Base-by-base conservation (phyloP, 1,140 invertebrate genomes). In the Drosophila sproati region DNA sequence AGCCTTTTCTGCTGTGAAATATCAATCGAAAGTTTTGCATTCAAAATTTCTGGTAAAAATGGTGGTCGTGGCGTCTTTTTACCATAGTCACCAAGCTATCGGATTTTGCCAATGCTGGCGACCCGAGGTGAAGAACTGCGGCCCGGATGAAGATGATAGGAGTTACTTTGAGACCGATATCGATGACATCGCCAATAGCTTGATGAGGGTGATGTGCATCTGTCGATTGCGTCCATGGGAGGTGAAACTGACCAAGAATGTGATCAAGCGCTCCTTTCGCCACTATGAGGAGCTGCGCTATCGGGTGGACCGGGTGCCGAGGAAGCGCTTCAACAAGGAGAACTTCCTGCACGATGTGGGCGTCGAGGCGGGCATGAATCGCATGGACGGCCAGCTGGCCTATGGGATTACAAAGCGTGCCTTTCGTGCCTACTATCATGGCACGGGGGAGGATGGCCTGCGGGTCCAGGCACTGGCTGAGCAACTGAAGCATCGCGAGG, bases 381-480 rank as follows among this genome's bases (percentile, higher is more conserved):
- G 88, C 5, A 80, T 83, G 12, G 91, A 92, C 5, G 59, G 82
- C 4, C 91, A 92, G 5, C 45, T 92, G 45, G 77, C 89, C 2
- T 92, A 81, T 45, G 80, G 91, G 0, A 91, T 92, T 10, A 76
- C 78, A 0, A 92, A 92, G 34, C 57, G 88, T 2, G 91, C 80
- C 10, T 92, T 92, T 4, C 76, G 64, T 4, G 90, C 91, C 2
- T 91, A 85, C 10, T 92, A 91, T 32, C 61, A 92, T 5, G 91
- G 81, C 0, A 73, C 75, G 1, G 73, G 76, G 0, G 31, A 59
- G 10, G 64, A 61, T 4, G 85, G 85, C 2, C 54, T 37, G 3
- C 69, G 67, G 1, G 7, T 51, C 0, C 2, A 20, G 2, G 12
- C 35, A 0, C 3, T 81, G 20, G 47, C 50, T 8, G 5, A 52